Base-by-base conservation (phyloP, 2,113 vertebrate species). In the Silurus meridionalis region DNA sequence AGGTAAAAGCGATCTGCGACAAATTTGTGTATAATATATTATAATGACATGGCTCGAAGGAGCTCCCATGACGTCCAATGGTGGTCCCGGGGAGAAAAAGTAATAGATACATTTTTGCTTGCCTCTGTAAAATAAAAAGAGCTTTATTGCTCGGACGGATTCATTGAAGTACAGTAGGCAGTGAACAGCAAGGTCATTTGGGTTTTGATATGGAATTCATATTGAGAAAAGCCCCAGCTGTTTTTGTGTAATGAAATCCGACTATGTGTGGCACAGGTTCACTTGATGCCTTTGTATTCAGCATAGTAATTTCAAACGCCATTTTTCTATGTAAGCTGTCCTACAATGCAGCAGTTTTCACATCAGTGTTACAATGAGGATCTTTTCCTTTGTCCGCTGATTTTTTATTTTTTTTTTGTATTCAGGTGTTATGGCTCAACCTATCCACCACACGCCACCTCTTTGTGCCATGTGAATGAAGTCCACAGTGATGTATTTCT, bases 21-120 rank as follows among this genome's bases (percentile, higher is more conserved):
- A 87, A 89, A 89, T 88, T 84, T 90, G 88, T 90, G 86, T 89
- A 88, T 91, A 88, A 89, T 91, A 88, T 89, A 91, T 91, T 91
- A 84, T 90, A 89, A 90, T 90, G 88, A 89, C 88, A 89, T 85
- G 87, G 88, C 84, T 87, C 23, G 77, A 75, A 37, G 83, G 86
- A 84, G 82, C 77, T 88, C 82, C 71, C 84, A 80, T 72, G 83
- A 88, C 82, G 85, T 86, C 69, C 78, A 86, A 77, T 28, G 48
- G 84, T 72, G 79, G 69, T 72, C 55, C 82, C 55, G 77, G 69
- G 37, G 79, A 81, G 86, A 86, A 83, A 83, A 89, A 83, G 77
- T 80, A 80, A 87, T 87, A 50, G 15, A 14, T 37, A 21, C 28
- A 87, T 87, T 86, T 87, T 79, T 83, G 87, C 89, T 85, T 85